A percentile compares a stretch with the other conserved stretches of the same genome.
Conservation (phyloP, 1,140 invertebrate genomes). For the Belonocnema kinseyi region DNA sequence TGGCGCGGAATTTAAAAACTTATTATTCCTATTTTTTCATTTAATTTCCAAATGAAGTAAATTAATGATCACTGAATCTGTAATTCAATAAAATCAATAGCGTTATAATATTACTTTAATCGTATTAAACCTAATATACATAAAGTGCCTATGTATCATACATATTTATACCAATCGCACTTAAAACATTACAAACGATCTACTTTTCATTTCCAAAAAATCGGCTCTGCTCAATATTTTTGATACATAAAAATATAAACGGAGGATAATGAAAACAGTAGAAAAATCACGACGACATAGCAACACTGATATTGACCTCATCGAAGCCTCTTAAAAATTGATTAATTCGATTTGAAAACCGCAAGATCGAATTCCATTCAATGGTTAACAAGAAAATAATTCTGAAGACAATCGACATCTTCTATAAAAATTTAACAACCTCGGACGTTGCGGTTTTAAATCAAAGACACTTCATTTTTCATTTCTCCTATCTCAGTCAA, state of each 20-base stretch:
- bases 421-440: conserved; percentile 18
- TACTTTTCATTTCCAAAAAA: conserved; percentile 9
- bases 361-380: not conserved
- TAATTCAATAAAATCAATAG: not conserved
- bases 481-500: not conserved
- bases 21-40: too few relatives aligned
- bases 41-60: too few relatives aligned
- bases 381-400: not conserved
- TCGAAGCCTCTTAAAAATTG: not conserved
- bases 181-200: conserved; percentile 1
- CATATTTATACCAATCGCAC: conserved; percentile 23
- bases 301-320: not conserved
- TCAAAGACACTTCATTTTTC: not conserved
- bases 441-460: not conserved
- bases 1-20: too few relatives aligned
- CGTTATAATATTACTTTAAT: not conserved
- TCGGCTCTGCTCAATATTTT: not conserved
- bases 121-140: not conserved
- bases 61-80: too few relatives aligned
- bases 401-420: conserved; percentile 4
- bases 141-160: conserved; percentile 21
- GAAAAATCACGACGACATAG: conserved; percentile 22
- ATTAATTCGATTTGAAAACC: not conserved
- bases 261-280: conserved; percentile 1
- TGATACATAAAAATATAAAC: not conserved